Evolutionary conservation across 2,888 invertebrate species (phyloP), one percentile per base, ranked within the genome.

Genomic region (Latheticus oryzae): DNA sequence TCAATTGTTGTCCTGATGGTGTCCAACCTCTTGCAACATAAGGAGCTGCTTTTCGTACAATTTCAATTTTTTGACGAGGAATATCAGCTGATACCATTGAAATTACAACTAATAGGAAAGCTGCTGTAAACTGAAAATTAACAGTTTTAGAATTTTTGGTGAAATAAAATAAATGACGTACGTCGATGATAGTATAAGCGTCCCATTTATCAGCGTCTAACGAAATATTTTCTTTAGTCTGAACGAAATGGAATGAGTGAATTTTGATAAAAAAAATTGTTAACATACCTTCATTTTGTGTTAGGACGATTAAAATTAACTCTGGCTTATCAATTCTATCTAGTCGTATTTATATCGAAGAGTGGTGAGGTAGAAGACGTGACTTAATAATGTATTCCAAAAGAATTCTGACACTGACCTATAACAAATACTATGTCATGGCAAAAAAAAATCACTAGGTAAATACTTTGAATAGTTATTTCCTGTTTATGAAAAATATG

Each of bases 1-100:
- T 73, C 50, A 82, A 81, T 1, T 76, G 66, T 33, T 78, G 77
- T 7, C 82, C 82, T 5, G 74, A 67, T 13, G 82, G 82, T 56
- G 69, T 76, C 78, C 79, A 82, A 17, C 80, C 80, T 7, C 80
- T 76, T 1, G 80, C 67, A 12, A 68, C 56, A 58, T 82, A 83
- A 1, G 81, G 79, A 3, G 75, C 78, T 1, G 70, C 7, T 52
- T 47, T 24, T 32, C 33, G 45, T 2, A 42, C 47, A 5, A 40
- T 26, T 23, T 43, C 35, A 12, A 45, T 37, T 16, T 37, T 12
- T 30, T 48, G 19, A 23, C 76, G 65, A 24, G 80, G 80, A 9
- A 81, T 78, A 66, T 83, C 82, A 2, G 82, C 81, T 12, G 76
- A 60, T 15, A 73, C 77, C 73, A 78, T 61, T 2, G 79, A 74